Evolutionary conservation across 2,888 invertebrate genomes (phyloP).

Genomic region (Idaea dimidiata): DNA sequence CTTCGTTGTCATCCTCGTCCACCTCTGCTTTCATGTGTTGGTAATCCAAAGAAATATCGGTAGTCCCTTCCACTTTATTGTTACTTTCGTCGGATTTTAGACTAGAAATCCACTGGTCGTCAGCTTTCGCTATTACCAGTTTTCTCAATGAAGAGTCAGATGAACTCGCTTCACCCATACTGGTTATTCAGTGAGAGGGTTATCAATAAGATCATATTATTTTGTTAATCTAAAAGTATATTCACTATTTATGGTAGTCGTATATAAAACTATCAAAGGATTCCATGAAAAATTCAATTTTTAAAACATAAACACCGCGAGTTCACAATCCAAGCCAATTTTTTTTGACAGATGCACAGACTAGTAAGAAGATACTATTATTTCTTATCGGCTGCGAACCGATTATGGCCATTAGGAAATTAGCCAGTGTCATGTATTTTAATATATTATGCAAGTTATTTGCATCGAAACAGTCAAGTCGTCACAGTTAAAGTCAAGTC

Average conservation of each 20-base stretch:
- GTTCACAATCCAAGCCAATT: too few species aligned
- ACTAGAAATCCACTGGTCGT: slow-evolving; percentile 63
- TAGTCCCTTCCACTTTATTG: slow-evolving; percentile 35
- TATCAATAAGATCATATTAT: slow-evolving; percentile 75
- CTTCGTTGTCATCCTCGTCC: slow-evolving; percentile 14
- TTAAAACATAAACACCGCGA: background rate
- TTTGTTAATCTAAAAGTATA: slow-evolving; percentile 9
- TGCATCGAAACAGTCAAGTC: too few species aligned
- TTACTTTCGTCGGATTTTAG: slow-evolving; percentile 46
- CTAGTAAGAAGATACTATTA: too few species aligned
- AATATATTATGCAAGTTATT: too few species aligned
- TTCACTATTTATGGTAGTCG: background rate
- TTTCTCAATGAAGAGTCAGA: slow-evolving; percentile 71
- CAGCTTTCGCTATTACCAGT: slow-evolving; percentile 66
- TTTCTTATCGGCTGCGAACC: too few species aligned
- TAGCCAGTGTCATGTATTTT: too few species aligned
- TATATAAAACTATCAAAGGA: background rate
- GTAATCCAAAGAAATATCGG: slow-evolving; percentile 41
- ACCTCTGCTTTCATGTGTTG: slow-evolving; percentile 43
- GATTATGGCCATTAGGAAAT: too few species aligned
- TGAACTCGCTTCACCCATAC: slow-evolving; percentile 69
- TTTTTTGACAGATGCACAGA: too few species aligned
- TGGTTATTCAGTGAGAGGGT: slow-evolving; percentile 71
- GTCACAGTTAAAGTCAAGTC: too few species aligned
- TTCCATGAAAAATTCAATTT: background rate